Evolutionary conservation across 2,797 vertebrate genomes (phyloP).

Genomic region (Enoplosus armatus): DNA sequence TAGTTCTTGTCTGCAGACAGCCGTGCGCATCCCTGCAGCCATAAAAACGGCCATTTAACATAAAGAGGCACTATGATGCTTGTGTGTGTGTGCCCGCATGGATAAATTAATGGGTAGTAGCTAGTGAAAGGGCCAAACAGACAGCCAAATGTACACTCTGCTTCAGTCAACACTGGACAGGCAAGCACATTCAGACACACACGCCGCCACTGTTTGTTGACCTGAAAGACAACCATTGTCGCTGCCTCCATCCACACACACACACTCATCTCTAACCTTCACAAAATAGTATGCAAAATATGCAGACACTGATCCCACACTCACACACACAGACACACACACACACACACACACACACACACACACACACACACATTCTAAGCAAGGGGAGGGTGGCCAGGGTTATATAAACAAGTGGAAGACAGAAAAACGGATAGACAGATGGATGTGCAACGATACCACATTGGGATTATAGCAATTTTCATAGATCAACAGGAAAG

Average conservation of each 20-base stretch:
- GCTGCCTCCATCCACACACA: slow-evolving; percentile 61
- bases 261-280: slow-evolving; percentile 79
- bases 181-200: slow-evolving; percentile 76
- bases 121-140: slow-evolving; percentile 78
- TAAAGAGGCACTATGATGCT: slow-evolving; percentile 74
- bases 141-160: slow-evolving; percentile 77
- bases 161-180: slow-evolving; percentile 77
- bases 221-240: slow-evolving; percentile 85
- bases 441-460: slow-evolving; percentile 56
- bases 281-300: slow-evolving; percentile 84
- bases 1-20: slow-evolving; percentile 55
- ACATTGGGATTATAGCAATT: slow-evolving; percentile 63
- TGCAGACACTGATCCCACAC: slow-evolving; percentile 80
- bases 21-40: slow-evolving; percentile 48
- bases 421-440: slow-evolving; percentile 55
- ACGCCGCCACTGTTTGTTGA: slow-evolving; percentile 77
- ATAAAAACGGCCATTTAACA: slow-evolving; percentile 75
- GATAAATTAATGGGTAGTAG: slow-evolving; percentile 76
- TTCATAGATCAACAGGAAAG: slow-evolving; percentile 46
- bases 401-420: slow-evolving; percentile 79
- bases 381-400: slow-evolving; percentile 64
- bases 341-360: too few species aligned
- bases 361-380: slow-evolving; percentile 56
- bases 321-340: too few species aligned
- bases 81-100: slow-evolving; percentile 68